These are phyloP conservation scores for Apamea crenata DNA, from an alignment of 2,888 invertebrate genomes.

Conservation along the genomic window DNA sequence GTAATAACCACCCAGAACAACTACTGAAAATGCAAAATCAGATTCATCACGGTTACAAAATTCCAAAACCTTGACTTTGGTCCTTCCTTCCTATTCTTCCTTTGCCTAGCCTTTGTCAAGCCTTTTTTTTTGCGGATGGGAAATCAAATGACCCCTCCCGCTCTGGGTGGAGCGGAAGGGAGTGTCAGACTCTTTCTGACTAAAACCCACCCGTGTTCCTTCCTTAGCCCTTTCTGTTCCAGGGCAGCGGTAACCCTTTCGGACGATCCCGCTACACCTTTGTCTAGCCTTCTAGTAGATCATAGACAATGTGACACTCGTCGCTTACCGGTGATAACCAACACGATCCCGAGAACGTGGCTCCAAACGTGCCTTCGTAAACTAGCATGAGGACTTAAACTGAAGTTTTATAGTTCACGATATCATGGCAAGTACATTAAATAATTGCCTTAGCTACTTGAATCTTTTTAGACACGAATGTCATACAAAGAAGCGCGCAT, in stretches of 20 bases:
- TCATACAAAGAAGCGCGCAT: constrained; percentile 13
- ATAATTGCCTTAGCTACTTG: constrained; percentile 4
- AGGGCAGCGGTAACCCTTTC: too few relatives aligned
- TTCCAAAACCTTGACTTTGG: not conserved
- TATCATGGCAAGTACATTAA: constrained; percentile 29
- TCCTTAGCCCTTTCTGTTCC: too few relatives aligned
- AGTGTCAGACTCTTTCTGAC: too few relatives aligned
- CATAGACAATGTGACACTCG: constrained; percentile 7
- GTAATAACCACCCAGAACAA: not conserved
- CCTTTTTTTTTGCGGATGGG: not conserved
- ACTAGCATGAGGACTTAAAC: constrained; percentile 33
- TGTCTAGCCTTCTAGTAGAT: not conserved
- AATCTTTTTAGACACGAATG: constrained; percentile 28
- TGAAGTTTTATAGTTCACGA: constrained; percentile 42
- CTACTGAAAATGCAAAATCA: not conserved
- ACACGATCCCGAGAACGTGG: constrained; percentile 36
- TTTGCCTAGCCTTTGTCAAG: not conserved
- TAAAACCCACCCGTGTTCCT: too few relatives aligned
- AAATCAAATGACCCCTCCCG: too few relatives aligned
- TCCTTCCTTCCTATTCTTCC: not conserved
- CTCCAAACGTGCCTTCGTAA: constrained; percentile 24
- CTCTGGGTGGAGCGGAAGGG: too few relatives aligned
- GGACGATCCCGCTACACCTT: too few relatives aligned
- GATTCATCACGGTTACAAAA: not conserved
- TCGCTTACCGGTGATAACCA: constrained; percentile 25